These are phyloP conservation scores for Dicyrtomina minuta DNA, from an alignment of 2,888 invertebrate species.

Conservation along the genomic window DNA sequence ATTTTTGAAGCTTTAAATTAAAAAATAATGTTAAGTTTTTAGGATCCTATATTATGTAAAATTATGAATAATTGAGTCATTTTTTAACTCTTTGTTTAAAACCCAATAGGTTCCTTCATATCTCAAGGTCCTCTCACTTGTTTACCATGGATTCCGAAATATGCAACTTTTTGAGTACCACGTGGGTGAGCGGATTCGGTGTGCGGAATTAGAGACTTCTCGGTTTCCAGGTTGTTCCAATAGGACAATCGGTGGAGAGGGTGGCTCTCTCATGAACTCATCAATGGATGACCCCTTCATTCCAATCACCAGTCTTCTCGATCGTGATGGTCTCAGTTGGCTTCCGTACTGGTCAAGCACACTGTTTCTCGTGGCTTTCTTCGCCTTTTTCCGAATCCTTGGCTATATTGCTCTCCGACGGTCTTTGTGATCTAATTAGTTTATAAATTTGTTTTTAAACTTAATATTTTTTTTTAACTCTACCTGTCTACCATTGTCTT, in stretches of 20 bases:
- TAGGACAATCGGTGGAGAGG: no score
- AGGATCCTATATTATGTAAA: no score
- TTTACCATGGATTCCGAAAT: constrained; percentile 77
- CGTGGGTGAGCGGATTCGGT: constrained; percentile 69
- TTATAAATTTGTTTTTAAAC: neutral
- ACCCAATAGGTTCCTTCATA: constrained; percentile 50
- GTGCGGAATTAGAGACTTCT: constrained; percentile 56
- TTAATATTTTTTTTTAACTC: neutral
- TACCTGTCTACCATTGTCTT: no score
- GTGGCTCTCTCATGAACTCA: constrained; percentile 63
- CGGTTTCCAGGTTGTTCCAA: constrained; percentile 58
- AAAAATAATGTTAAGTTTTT: no score
- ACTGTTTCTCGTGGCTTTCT: constrained; percentile 68
- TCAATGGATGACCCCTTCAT: constrained; percentile 51
- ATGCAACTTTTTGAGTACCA: constrained; percentile 77
- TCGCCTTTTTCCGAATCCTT: constrained; percentile 69
- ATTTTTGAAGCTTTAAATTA: neutral
- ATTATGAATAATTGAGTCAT: neutral
- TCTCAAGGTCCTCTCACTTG: constrained; percentile 58
- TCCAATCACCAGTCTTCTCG: constrained; percentile 62
- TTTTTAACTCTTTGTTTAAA: neutral
- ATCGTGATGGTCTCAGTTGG: constrained; percentile 63
- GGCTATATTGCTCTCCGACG: constrained; percentile 74
- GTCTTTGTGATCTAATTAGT: constrained; percentile 53
- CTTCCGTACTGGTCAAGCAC: constrained; percentile 74